Base-by-base conservation (phyloP, 2,797 vertebrate species). In the Podarcis lilfordi region DNA sequence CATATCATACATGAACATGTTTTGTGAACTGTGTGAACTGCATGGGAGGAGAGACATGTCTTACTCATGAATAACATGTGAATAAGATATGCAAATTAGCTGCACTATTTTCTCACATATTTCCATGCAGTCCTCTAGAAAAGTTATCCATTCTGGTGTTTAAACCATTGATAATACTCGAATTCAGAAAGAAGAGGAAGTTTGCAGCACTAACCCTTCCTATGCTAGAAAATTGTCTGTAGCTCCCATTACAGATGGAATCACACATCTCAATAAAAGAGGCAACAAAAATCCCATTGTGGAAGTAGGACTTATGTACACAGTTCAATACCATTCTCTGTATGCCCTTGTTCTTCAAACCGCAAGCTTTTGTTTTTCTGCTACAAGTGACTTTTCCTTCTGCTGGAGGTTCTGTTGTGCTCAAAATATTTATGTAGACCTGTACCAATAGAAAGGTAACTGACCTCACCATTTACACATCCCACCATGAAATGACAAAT, bases 401-500 rank as follows among this genome's bases (percentile, higher is more conserved):
- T 86, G 21, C 74, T 69, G 35, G 17, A 59, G 43, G 37, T 75
- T 68, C 37, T 82, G 50, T 89, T 59, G 35, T 90, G 40, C 80
- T 92, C 82, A 88, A 69, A 91, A 29, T 76, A 90, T 92, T 91
- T 93, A 78, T 92, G 25, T 5, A 86, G n/a, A 3, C 0, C 59
- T 88, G 11, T 72, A 64, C 75, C 90, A 88, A 84, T 81, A 92
- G 27, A 85, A 85, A 23, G 80, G 23, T 85, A 91, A 92, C 81
- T 92, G 89, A 81, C 66, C 79, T 86, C 66, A 75, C 82, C 89
- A 93, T 11, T 85, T 83, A 35, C 43, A 89, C 87, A 91, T 32
- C 64, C 19, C 91, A 61, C 59, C 83, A 43, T 88, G 78, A 88
- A 94, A 92, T 71, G 72, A 84, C 89, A 93, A 90, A 79, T 94